A percentile compares a stretch with the other conserved stretches of the same genome.
Evolutionary conservation across 2,113 vertebrate species (phyloP).

Genomic region (Gopherus evgoodei): DNA sequence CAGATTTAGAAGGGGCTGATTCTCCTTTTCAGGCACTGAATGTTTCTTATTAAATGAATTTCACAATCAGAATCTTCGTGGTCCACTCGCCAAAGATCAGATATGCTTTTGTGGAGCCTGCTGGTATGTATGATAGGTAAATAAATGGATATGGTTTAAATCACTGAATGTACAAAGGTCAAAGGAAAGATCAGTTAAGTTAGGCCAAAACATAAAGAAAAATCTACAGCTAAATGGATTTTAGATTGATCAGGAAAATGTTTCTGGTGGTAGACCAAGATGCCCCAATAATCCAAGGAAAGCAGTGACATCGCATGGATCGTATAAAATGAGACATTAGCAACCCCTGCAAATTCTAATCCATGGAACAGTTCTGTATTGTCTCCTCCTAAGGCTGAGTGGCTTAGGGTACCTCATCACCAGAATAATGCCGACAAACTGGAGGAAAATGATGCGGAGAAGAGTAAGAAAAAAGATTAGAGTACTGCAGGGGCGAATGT

Average conservation of each 20-base stretch:
- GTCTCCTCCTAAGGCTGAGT: neutral
- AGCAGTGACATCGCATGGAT: neutral
- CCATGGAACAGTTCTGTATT: no score
- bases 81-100: neutral
- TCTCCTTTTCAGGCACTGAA: accelerated
- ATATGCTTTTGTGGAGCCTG: neutral
- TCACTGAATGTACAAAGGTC: neutral
- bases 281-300: neutral
- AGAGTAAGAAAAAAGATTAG: neutral
- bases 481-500: neutral
- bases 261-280: neutral
- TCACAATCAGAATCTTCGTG: neutral
- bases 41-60: neutral
- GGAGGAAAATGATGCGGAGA: neutral
- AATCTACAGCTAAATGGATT: neutral
- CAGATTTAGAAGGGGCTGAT: neutral
- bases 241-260: neutral
- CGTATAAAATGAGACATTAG: neutral
- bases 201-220: neutral
- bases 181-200: neutral
- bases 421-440: neutral
- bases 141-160: neutral
- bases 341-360: no score
- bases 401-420: neutral
- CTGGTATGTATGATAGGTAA: neutral